Evolutionary conservation across 2,797 vertebrate species (phyloP).

Genomic region (Smutsia gigantea): DNA sequence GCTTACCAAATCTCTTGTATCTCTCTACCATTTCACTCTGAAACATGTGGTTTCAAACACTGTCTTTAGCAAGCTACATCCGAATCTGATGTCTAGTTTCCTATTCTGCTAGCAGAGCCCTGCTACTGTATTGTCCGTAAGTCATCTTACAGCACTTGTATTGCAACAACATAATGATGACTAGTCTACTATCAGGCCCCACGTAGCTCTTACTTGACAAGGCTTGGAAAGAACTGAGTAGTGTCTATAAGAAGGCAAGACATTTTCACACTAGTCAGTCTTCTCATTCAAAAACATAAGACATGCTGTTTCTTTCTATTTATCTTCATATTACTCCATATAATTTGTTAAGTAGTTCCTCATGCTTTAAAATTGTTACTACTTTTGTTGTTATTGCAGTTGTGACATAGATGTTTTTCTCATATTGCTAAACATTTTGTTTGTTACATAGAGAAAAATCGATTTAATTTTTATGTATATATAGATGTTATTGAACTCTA

Average conservation of each 20-base stretch:
- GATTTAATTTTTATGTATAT: slow-evolving; percentile 4
- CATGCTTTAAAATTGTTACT: not conserved
- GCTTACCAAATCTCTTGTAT: not conserved
- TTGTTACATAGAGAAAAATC: not conserved
- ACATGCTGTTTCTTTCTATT: not conserved
- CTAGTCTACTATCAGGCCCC: not conserved
- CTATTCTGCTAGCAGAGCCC: not conserved
- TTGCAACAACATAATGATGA: not conserved
- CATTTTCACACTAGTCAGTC: not conserved
- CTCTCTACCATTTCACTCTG: not conserved
- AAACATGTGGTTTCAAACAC: not conserved
- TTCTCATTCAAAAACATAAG: not conserved
- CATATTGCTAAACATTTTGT: not conserved
- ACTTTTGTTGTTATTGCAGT: not conserved
- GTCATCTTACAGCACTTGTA: not conserved
- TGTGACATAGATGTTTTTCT: not conserved
- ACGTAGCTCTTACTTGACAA: not conserved
- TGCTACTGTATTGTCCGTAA: not conserved
- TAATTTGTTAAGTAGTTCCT: not conserved
- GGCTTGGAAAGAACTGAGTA: not conserved
- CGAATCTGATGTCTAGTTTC: not conserved
- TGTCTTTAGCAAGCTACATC: not conserved
- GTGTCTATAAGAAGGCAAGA: not conserved
- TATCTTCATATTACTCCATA: not conserved
- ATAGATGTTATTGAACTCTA: not conserved